These are phyloP conservation scores for Stichodactyla helianthus DNA, from an alignment of 64 coral and sea anemone species.

Conservation along the genomic window DNA sequence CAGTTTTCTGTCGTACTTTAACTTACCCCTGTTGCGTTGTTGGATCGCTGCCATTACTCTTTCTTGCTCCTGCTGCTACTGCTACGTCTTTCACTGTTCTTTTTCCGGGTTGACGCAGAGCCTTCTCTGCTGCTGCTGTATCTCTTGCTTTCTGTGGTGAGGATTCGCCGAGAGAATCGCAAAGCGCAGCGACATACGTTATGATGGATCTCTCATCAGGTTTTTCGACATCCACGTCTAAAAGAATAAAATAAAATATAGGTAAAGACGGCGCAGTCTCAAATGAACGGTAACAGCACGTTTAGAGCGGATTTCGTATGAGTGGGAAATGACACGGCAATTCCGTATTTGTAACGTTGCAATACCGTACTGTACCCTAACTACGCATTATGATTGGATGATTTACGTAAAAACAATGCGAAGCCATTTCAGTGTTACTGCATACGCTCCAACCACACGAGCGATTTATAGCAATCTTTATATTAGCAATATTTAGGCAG, in stretches of 20 bases:
- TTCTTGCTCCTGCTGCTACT: background rate
- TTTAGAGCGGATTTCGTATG: too few relatives aligned
- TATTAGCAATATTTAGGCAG: too few relatives aligned
- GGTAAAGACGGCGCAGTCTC: background rate
- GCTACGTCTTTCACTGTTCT: constrained; percentile 21
- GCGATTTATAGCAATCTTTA: too few relatives aligned
- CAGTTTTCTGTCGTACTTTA: background rate
- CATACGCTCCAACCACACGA: too few relatives aligned
- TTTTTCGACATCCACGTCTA: constrained; percentile 59
- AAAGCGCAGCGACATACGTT: constrained; percentile 50
- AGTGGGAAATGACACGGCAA: too few relatives aligned
- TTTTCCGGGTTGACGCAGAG: constrained; percentile 14
- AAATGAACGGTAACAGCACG: too few relatives aligned
- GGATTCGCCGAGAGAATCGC: constrained; percentile 32
- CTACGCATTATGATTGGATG: too few relatives aligned
- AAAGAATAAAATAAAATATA: background rate
- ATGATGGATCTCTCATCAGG: constrained; percentile 61
- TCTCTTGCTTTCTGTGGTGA: constrained; percentile 18
- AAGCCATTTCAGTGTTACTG: too few relatives aligned
- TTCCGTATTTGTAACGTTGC: too few relatives aligned
- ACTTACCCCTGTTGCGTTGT: background rate
- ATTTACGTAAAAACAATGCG: too few relatives aligned
- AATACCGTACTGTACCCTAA: too few relatives aligned
- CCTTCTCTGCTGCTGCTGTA: constrained; percentile 10
- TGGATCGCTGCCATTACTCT: background rate